Base-by-base conservation (phyloP, 2,888 invertebrate species). In the Elegia similella region DNA sequence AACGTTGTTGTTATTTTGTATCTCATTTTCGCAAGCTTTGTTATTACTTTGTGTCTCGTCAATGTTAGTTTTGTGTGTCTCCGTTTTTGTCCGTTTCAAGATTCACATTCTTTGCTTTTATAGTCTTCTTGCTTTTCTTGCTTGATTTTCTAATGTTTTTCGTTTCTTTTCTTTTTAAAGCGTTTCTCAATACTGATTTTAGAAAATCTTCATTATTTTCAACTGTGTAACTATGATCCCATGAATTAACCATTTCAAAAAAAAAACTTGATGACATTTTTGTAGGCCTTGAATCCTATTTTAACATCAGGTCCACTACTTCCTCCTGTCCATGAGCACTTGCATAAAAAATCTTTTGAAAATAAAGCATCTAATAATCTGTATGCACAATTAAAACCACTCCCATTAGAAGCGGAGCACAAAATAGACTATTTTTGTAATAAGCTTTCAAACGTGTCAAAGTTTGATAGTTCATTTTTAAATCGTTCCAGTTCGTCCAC, bases 261-360 rank as follows among this genome's bases (percentile, higher is more conserved):
- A n/a, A 56, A 59, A 54, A 59, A 54, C 7, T 34, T 44, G 10
- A 59, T 42, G 13, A 59, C 30, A 32, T 59, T 56, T 59, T 59
- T 57, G 46, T 42, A 59, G n/a, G n/a, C 44, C 48, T 58, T 60
- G 17, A 60, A 57, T 30, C 52, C 47, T 15, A 60, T 56, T 60
- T 58, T 60, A 16, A 60, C 44, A 8, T 56, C 58, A 48, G 30
- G 34, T 46, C 44, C 38, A 43, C 60, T 48, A 56, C 56, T 60
- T 17, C 58, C 58, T 55, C 60, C 60, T 30, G 55, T 59, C 57
- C 58, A 61, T n/a, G 58, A 61, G 52, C 61, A 61, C 42, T 55
- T 44, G 47, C 57, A 55, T n/a, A 59, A 43, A 48, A 61, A 61
- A 43, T 61, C 57, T 38, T 50, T 55, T 17, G 55, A 32, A 15